A percentile compares a stretch with the other conserved stretches of the same genome.
phyloP scores from a whole-genome alignment of 2,797 vertebrate species.

The Sebastes wilsoni region DNA sequence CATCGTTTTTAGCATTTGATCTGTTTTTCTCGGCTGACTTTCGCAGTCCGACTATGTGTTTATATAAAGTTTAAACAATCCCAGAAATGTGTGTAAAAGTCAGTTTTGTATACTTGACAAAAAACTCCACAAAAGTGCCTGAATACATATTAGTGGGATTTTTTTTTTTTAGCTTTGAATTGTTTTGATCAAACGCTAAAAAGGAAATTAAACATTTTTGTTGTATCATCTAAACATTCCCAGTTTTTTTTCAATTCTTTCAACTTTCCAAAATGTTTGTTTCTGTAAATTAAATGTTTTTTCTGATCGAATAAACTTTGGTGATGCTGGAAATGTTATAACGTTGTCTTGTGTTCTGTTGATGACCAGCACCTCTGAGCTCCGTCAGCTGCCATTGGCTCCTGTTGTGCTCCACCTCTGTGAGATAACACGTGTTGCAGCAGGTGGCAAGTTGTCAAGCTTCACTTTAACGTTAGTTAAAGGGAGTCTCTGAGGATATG shows the following conservation, averaged over 20 bases:
- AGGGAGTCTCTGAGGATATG: constrained; percentile 12
- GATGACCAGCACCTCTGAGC: not conserved
- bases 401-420: constrained; percentile 37
- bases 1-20: not conserved
- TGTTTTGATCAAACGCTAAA: not conserved
- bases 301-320: constrained; percentile 58
- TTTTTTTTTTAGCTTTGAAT: not conserved
- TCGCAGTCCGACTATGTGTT: not conserved
- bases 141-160: not conserved
- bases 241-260: not conserved
- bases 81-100: not conserved
- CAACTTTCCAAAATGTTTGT: not conserved
- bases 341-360: not conserved
- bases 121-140: constrained; percentile 10
- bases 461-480: constrained; percentile 1
- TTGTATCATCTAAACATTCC: constrained; percentile 28
- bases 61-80: not conserved
- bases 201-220: not conserved
- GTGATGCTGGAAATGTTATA: not conserved
- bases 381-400: constrained; percentile 34
- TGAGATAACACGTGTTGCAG: constrained; percentile 23
- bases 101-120: constrained; percentile 5
- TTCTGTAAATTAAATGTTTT: not conserved
- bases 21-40: not conserved
- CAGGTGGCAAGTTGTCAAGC: constrained; percentile 40